Evolutionary conservation across 2,113 vertebrate species (phyloP).

Genomic region (Crypturellus undulatus): DNA sequence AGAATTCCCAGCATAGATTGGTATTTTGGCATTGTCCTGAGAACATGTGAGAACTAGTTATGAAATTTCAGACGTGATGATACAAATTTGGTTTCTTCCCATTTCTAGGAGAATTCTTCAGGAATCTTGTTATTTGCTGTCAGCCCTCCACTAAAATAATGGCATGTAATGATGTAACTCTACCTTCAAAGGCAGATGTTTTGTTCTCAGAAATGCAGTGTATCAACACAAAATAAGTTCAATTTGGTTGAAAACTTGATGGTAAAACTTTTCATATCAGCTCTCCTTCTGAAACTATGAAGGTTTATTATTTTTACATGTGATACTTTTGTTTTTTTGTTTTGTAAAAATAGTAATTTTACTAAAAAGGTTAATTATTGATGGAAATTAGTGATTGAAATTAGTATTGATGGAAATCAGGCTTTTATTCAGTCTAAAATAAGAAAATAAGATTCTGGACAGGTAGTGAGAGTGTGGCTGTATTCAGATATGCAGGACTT

Average conservation of each 20-base stretch:
- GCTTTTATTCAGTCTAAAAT: neutral
- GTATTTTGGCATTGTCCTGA: neutral
- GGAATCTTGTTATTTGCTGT: neutral
- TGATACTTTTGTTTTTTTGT: neutral
- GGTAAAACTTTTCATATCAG: neutral
- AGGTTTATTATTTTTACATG: neutral
- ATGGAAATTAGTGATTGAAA: neutral
- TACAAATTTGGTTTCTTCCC: neutral
- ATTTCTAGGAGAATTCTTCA: neutral
- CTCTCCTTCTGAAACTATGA: neutral
- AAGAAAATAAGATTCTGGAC: neutral
- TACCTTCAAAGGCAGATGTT: neutral
- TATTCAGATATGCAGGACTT: neutral
- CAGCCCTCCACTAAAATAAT: neutral
- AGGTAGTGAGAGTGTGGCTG: neutral
- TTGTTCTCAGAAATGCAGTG: neutral
- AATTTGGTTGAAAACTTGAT: neutral
- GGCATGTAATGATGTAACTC: neutral
- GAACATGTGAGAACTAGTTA: neutral
- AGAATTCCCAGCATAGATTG: neutral
- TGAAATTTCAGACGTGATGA: neutral
- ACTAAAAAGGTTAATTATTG: neutral
- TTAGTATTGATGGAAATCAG: neutral
- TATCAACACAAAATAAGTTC: neutral
- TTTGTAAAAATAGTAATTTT: neutral